phyloP scores from a whole-genome alignment of 2,113 vertebrate species.

The Coturnix japonica region DNA sequence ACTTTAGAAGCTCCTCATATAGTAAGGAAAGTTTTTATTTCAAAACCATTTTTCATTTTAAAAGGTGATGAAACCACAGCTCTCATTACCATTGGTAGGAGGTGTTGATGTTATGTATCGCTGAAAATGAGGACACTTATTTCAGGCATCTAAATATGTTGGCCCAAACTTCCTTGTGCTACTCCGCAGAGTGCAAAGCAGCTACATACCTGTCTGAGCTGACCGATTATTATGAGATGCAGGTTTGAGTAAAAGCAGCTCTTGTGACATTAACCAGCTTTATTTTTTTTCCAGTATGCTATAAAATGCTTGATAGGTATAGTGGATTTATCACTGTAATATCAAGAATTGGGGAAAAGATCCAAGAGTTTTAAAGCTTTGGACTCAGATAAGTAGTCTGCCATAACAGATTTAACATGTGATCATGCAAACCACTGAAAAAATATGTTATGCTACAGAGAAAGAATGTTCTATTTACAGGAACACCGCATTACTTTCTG shows the following conservation, averaged over 20 bases:
- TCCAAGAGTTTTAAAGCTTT: slow-evolving; percentile 25
- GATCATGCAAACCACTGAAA: background rate
- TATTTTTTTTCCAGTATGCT: background rate
- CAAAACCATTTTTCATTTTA: background rate
- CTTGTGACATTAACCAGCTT: slow-evolving; percentile 3
- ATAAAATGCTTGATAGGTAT: background rate
- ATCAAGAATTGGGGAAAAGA: background rate
- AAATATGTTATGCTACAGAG: slow-evolving; percentile 4
- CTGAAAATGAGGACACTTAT: slow-evolving; percentile 36
- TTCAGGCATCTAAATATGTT: slow-evolving; percentile 23
- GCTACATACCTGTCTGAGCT: background rate
- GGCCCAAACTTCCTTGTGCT: background rate
- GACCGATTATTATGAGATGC: slow-evolving; percentile 17
- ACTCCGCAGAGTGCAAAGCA: background rate
- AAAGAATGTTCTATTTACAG: background rate
- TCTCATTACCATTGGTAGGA: background rate
- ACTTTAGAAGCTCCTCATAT: background rate
- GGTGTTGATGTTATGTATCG: background rate
- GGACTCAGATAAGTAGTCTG: slow-evolving; percentile 14
- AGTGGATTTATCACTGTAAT: background rate
- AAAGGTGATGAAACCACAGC: slow-evolving; percentile 8
- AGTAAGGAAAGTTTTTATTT: background rate
- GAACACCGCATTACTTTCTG: background rate
- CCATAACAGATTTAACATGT: slow-evolving; percentile 51
- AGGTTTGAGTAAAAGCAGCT: background rate